Evolutionary conservation across 2,888 invertebrate species (phyloP).

Genomic region (Copidosoma aretas): DNA sequence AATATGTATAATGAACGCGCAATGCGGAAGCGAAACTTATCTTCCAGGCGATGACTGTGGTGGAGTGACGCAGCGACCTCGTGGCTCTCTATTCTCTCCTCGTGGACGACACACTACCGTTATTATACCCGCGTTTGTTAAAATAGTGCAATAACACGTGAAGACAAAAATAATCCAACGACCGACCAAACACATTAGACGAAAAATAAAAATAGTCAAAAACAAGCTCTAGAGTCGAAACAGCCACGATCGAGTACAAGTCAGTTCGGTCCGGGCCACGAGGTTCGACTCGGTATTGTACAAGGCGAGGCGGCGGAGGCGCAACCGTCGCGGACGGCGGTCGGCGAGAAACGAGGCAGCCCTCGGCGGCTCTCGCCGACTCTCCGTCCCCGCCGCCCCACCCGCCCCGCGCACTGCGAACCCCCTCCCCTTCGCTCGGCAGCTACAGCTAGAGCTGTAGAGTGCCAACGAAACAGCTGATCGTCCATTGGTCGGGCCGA

Average conservation of each 20-base stretch:
- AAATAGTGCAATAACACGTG: neutral
- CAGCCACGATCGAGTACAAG: too few species aligned
- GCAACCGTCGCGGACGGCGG: slow-evolving; percentile 57
- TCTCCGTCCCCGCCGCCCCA: slow-evolving; percentile 52
- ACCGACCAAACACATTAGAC: slow-evolving; percentile 15
- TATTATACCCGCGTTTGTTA: neutral
- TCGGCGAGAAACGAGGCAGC: slow-evolving; percentile 59
- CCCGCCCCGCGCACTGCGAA: slow-evolving; percentile 20
- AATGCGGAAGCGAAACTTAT: slow-evolving; percentile 32
- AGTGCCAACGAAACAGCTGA: neutral
- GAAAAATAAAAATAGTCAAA: neutral
- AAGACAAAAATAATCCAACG: slow-evolving; percentile 4
- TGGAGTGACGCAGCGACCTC: neutral
- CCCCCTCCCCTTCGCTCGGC: slow-evolving; percentile 27
- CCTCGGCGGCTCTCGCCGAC: slow-evolving; percentile 52
- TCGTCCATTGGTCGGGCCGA: slow-evolving; percentile 2
- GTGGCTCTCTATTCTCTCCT: neutral
- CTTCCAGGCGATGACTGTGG: neutral
- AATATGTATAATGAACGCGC: slow-evolving; percentile 21
- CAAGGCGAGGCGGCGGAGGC: slow-evolving; percentile 43
- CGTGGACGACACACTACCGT: neutral
- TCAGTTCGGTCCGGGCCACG: too few species aligned
- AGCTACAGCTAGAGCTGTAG: too few species aligned
- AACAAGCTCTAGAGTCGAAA: too few species aligned
- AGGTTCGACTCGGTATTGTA: too few species aligned